Percentiles rank a stretch among this genome's conserved stretches.
These are phyloP conservation scores for Chiloscyllium plagiosum DNA, from an alignment of 2,113 vertebrate genomes.

Conservation along the genomic window DNA sequence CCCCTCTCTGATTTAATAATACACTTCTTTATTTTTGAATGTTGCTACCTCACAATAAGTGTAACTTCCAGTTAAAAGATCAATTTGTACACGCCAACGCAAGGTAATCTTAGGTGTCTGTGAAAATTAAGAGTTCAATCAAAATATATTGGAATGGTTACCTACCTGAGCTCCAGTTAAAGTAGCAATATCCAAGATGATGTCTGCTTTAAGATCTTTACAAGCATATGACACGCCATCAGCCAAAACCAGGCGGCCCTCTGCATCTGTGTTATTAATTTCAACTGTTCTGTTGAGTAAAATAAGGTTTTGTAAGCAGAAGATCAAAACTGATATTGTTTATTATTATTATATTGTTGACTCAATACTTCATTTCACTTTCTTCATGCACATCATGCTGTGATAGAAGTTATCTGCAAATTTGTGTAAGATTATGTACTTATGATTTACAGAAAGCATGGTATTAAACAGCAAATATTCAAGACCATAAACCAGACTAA, in stretches of 20 bases:
- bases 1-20: too few species aligned
- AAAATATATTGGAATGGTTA: neutral
- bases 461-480: neutral
- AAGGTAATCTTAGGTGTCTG: too few species aligned
- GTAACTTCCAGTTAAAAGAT: neutral
- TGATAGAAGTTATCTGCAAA: neutral
- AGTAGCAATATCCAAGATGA: neutral
- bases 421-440: neutral
- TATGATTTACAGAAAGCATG: neutral
- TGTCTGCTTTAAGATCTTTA: constrained; percentile 40
- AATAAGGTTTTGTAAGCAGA: neutral
- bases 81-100: neutral
- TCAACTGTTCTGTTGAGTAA: constrained; percentile 43
- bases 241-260: constrained; percentile 44
- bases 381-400: neutral
- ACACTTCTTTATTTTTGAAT: neutral
- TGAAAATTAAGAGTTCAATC: constrained; percentile 34
- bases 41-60: neutral
- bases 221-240: neutral
- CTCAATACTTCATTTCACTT: neutral
- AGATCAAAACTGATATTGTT: neutral
- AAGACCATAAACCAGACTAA: neutral
- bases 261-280: constrained; percentile 48
- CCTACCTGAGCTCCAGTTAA: constrained; percentile 35
- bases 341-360: neutral